Evolutionary conservation across 2,113 vertebrate genomes (phyloP), one percentile per base, ranked within the genome.

Genomic region (Heterotilapia buettikoferi): DNA sequence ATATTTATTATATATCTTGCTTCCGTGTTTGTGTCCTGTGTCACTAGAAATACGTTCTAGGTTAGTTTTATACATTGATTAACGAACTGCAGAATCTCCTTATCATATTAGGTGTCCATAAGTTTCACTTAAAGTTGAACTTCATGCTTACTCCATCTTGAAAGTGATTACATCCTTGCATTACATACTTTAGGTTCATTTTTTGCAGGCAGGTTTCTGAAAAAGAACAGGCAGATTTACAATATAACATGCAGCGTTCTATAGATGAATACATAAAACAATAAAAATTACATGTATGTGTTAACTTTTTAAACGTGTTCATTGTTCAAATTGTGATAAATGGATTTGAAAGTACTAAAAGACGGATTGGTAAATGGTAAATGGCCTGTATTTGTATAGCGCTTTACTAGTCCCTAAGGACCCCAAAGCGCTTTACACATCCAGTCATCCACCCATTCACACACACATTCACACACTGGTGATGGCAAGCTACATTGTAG

Each of bases 1-100:
- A 54, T 21, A 54, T 54, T 24, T 54, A 21, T 54, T 54, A 21
- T 11, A 54, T 0, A 54, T 54, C n/a, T 12, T 12, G 10, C n/a
- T 24, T 54, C n/a, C 12, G 53, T 54, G 53, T 54, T 54, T 24
- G n/a, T 0, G 53, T 24, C 3, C n/a, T 56, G 54, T 26, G 54
- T 56, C 11, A 56, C 54, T 26, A 26, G 6, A 56, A 56, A 26
- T 56, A 56, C 7, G 6, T 56, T 3, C 2, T 56, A 12, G 4
- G 6, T 7, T 56, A 13, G 21, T 26, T 56, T 0, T 0, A 26
- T 4, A 56, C 4, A 0, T 7, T 56, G 53, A 56, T 56, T 56
- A 56, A 56, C 13, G 53, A 24, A 13, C 53, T 56, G 53, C 53
- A 56, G 53, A 56, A 24, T 56, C 21, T 56, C 11, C 11, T 56